These are phyloP conservation scores for Stenoptilia bipunctidactyla DNA, from an alignment of 2,888 invertebrate species.

Conservation along the genomic window DNA sequence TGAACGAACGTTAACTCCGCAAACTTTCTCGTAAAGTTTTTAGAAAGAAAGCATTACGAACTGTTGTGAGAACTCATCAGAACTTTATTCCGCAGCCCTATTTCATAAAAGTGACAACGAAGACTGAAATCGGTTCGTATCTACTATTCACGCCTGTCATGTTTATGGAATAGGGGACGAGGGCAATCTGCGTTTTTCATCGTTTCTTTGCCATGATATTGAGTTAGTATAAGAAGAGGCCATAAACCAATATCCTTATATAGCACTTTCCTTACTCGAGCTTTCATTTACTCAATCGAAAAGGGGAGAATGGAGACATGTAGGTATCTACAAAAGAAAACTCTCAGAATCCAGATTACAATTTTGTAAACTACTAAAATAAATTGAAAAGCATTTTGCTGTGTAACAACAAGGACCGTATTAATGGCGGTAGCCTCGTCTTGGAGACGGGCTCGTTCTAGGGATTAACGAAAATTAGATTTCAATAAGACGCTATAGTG, in stretches of 20 bases:
- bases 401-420: slow-evolving; percentile 41
- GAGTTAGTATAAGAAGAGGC: neutral
- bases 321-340: no score
- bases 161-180: slow-evolving; percentile 1
- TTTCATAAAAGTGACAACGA: neutral
- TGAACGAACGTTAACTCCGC: neutral
- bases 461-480: slow-evolving; percentile 68
- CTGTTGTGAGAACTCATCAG: neutral
- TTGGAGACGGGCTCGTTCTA: slow-evolving; percentile 36
- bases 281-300: neutral
- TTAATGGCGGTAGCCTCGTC: slow-evolving; percentile 40
- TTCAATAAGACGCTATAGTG: slow-evolving; percentile 65
- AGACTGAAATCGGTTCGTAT: neutral
- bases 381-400: slow-evolving; percentile 26
- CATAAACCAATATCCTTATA: neutral
- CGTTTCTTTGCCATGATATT: neutral
- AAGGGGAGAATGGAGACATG: neutral
- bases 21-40: neutral
- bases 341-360: slow-evolving; percentile 7
- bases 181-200: neutral
- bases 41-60: neutral
- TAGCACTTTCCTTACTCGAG: neutral
- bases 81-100: neutral
- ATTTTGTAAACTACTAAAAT: slow-evolving; percentile 11
- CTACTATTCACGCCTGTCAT: slow-evolving; percentile 1